Evolutionary conservation across 2,113 vertebrate genomes (phyloP).

Genomic region (Archilochus colubris): DNA sequence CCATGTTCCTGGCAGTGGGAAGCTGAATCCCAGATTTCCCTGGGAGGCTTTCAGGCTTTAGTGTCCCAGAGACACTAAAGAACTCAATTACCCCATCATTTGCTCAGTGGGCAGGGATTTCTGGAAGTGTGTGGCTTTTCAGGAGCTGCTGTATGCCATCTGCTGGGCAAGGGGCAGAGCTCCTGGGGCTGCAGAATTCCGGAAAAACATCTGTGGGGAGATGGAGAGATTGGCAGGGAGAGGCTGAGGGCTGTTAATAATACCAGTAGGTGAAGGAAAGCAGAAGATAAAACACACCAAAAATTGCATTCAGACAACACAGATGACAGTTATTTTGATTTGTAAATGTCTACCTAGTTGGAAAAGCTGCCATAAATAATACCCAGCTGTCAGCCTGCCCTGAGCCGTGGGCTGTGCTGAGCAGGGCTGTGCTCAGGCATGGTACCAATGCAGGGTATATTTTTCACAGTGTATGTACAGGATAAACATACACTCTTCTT

Average conservation of each 20-base stretch:
- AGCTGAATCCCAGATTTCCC: background rate
- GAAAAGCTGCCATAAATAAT: conserved; percentile 69
- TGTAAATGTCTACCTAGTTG: conserved; percentile 71
- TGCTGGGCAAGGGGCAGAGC: background rate
- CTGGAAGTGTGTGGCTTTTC: background rate
- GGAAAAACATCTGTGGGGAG: background rate
- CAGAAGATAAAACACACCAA: conserved; percentile 28
- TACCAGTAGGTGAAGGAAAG: conserved; percentile 11
- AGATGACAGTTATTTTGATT: conserved; percentile 76
- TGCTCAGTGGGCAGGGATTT: background rate
- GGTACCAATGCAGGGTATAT: conserved; percentile 27
- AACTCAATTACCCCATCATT: background rate
- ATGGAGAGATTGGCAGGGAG: conserved; percentile 7
- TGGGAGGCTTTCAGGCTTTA: rapidly evolving
- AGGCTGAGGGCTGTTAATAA: conserved; percentile 43
- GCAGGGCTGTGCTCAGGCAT: conserved; percentile 14
- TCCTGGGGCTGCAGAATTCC: background rate
- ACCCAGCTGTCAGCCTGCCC: conserved; percentile 57
- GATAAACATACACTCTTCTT: conserved; percentile 57
- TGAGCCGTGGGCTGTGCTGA: background rate
- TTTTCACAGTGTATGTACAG: conserved; percentile 47
- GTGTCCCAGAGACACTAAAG: background rate
- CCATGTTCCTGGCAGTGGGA: rapidly evolving
- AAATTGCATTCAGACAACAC: conserved; percentile 55
- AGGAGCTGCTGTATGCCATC: conserved; percentile 38